phyloP scores from a whole-genome alignment of 2,797 vertebrate species.

The Micromesistius poutassou region DNA sequence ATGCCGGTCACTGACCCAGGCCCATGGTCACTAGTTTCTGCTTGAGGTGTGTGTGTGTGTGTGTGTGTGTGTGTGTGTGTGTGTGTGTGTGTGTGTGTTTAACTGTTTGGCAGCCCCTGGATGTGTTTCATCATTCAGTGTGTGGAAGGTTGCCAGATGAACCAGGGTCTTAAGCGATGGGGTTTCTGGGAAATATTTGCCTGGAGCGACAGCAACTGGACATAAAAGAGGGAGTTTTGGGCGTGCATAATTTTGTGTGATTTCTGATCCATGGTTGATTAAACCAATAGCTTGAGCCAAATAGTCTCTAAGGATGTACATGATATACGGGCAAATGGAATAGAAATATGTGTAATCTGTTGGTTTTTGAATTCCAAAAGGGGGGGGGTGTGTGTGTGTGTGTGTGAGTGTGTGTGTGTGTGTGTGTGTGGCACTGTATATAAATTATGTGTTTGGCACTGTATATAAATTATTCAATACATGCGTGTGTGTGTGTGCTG shows the following conservation, averaged over 20 bases:
- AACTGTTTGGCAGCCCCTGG: background rate
- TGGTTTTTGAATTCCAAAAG: background rate
- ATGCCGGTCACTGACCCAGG: constrained; percentile 52
- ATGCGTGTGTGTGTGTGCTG: constrained; percentile 5
- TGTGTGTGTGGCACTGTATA: constrained; percentile 10
- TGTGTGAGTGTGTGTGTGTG: constrained; percentile 20
- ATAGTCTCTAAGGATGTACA: background rate
- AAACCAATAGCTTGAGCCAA: background rate
- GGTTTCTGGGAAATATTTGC: background rate
- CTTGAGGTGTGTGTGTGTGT: constrained; percentile 37
- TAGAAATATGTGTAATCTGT: background rate
- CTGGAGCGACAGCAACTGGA: background rate
- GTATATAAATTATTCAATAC: constrained; percentile 16
- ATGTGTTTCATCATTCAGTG: background rate
- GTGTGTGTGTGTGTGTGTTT: constrained; percentile 31
- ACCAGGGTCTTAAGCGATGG: background rate
- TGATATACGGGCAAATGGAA: background rate
- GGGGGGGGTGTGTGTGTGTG: constrained; percentile 25
- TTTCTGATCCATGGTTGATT: background rate
- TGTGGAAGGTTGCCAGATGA: background rate
- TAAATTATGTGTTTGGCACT: constrained; percentile 9
- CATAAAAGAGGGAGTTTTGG: constrained; percentile 1
- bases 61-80: constrained; percentile 36
- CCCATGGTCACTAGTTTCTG: constrained; percentile 62
- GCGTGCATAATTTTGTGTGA: background rate